These are phyloP conservation scores for Neocrepidodera transversa DNA, from an alignment of 2,888 invertebrate genomes.

Conservation along the genomic window DNA sequence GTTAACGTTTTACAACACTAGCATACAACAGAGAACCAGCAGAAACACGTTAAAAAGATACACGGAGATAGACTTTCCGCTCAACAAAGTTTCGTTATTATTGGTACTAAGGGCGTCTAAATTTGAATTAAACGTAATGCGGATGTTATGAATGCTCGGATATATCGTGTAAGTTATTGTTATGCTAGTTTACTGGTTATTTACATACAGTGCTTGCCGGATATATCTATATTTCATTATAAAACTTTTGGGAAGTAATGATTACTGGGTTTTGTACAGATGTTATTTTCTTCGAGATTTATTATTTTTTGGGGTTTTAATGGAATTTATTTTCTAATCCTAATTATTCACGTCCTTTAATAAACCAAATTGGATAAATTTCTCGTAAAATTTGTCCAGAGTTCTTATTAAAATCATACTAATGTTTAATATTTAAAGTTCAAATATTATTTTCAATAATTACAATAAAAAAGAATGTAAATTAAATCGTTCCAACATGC, in stretches of 20 bases:
- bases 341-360: too few species aligned
- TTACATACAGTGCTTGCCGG: slow-evolving; percentile 34
- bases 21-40: background rate
- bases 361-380: too few species aligned
- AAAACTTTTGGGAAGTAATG: slow-evolving; percentile 27
- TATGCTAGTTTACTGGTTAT: slow-evolving; percentile 37
- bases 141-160: slow-evolving; percentile 37
- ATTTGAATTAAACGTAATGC: slow-evolving; percentile 41
- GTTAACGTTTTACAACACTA: slow-evolving; percentile 45
- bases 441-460: too few species aligned
- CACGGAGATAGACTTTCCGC: slow-evolving; percentile 36
- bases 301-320: background rate
- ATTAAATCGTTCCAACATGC: too few species aligned
- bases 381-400: too few species aligned
- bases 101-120: slow-evolving; percentile 40
- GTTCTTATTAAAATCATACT: too few species aligned
- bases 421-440: too few species aligned
- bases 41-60: slow-evolving; percentile 37
- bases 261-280: slow-evolving; percentile 4
- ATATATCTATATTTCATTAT: slow-evolving; percentile 34
- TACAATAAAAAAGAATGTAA: too few species aligned
- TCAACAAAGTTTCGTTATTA: slow-evolving; percentile 41
- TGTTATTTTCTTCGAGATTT: background rate
- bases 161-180: slow-evolving; percentile 37
- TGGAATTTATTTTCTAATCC: too few species aligned